A percentile compares a stretch with the other conserved stretches of the same genome.
phyloP scores from a whole-genome alignment of 2,888 invertebrate genomes.

The Chymomyza procnemis region DNA sequence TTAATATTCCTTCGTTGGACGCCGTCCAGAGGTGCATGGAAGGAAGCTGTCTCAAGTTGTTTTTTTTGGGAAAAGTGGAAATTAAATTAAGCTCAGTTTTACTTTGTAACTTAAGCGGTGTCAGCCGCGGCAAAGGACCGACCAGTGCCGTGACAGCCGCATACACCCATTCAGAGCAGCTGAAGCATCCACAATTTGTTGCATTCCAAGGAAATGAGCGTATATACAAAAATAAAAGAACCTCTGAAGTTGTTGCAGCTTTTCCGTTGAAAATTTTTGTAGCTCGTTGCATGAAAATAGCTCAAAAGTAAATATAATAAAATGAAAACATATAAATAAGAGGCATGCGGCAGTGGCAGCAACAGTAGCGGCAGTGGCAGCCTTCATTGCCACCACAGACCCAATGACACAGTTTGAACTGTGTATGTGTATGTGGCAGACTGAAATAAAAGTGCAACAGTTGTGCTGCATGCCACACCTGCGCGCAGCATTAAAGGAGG shows the following conservation, averaged over 20 bases:
- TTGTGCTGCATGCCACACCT: conserved; percentile 16
- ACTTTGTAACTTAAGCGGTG: conserved; percentile 1
- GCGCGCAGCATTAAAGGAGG: conserved; percentile 18
- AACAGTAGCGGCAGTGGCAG: conserved; percentile 14
- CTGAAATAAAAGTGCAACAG: conserved; percentile 36
- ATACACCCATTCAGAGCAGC: background rate
- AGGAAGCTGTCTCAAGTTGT: background rate
- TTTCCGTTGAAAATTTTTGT: conserved; percentile 5
- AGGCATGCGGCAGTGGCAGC: conserved; percentile 8
- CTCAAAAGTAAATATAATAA: conserved; percentile 43
- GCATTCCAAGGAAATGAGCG: conserved; percentile 4
- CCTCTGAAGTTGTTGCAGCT: background rate
- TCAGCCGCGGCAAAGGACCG: background rate
- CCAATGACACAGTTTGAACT: conserved; percentile 60
- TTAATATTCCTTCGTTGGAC: background rate
- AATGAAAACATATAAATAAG: conserved; percentile 15
- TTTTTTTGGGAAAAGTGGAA: background rate
- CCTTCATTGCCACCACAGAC: conserved; percentile 24
- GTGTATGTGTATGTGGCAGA: too few relatives aligned
- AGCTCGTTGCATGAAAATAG: conserved; percentile 36
- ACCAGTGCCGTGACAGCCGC: background rate
- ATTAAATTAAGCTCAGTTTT: conserved; percentile 4
- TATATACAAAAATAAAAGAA: background rate
- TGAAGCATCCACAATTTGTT: background rate
- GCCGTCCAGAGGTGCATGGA: background rate